Evolutionary conservation across 2,113 vertebrate species (phyloP).

Genomic region (Periophthalmodon schlosseri): DNA sequence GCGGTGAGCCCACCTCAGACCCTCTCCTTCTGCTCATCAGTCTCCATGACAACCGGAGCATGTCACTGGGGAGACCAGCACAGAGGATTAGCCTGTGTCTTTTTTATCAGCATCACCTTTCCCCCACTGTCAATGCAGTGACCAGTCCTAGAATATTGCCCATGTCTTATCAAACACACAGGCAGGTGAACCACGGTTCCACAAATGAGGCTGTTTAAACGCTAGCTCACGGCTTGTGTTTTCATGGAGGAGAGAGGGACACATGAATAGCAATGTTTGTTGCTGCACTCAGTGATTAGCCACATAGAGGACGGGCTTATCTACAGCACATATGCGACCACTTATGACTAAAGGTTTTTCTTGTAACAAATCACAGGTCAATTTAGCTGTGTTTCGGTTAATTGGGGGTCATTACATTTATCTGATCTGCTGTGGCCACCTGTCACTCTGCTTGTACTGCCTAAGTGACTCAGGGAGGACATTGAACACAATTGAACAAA

Average conservation of each 20-base stretch:
- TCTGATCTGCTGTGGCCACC: slow-evolving; percentile 1
- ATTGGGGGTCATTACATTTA: slow-evolving; percentile 22
- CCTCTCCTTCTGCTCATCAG: slow-evolving; percentile 33
- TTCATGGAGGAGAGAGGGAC: background rate
- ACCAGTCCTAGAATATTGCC: background rate
- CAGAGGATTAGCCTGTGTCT: slow-evolving; percentile 31
- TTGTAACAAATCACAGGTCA: background rate
- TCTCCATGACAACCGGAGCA: slow-evolving; percentile 59
- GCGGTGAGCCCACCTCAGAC: slow-evolving; percentile 17
- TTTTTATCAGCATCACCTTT: slow-evolving; percentile 43
- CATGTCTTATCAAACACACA: slow-evolving; percentile 12
- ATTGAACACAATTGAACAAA: slow-evolving; percentile 10
- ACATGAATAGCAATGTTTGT: slow-evolving; percentile 23
- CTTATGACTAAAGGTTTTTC: background rate
- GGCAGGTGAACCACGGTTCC: slow-evolving; percentile 9
- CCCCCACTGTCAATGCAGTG: slow-evolving; percentile 27
- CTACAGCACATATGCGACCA: slow-evolving; percentile 10
- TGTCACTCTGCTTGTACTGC: background rate
- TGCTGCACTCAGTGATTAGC: slow-evolving; percentile 17
- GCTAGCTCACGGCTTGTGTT: background rate
- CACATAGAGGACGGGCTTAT: slow-evolving; percentile 23
- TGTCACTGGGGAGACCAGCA: slow-evolving; percentile 49
- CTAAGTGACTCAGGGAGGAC: slow-evolving; percentile 32
- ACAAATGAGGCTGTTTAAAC: slow-evolving; percentile 4
- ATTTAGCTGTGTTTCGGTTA: slow-evolving; percentile 21